Percentiles rank a stretch among this genome's conserved stretches.
Conservation (phyloP, 2,113 vertebrate genomes). For the Apteryx owenii region DNA sequence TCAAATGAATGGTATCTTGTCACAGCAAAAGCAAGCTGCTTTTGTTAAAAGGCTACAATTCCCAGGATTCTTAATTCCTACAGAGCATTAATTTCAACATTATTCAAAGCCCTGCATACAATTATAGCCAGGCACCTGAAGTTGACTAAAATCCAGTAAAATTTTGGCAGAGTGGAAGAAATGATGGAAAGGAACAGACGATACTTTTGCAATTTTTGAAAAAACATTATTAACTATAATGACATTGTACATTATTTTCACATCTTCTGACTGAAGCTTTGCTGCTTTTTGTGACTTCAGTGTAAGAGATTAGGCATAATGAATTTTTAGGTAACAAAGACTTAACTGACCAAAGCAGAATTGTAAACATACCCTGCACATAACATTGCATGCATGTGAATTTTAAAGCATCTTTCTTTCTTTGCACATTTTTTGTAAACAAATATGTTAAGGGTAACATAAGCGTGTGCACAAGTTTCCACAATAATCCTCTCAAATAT, state of each 20-base stretch:
- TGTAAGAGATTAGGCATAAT: constrained; percentile 4
- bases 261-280: background rate
- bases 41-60: background rate
- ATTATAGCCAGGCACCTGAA: background rate
- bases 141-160: background rate
- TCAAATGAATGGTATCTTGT: background rate
- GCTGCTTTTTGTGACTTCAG: background rate
- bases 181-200: background rate
- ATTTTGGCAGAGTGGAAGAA: background rate
- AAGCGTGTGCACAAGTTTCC: constrained; percentile 69
- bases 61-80: background rate
- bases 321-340: constrained; percentile 33
- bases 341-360: constrained; percentile 44
- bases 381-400: constrained; percentile 61
- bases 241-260: background rate
- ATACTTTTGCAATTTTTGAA: background rate
- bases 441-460: constrained; percentile 60
- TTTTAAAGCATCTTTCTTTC: constrained; percentile 53
- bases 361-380: constrained; percentile 20
- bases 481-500: constrained; percentile 60
- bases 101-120: background rate
- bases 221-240: background rate
- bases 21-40: background rate
- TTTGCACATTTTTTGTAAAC: constrained; percentile 69
- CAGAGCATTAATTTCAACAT: background rate